phyloP scores from a whole-genome alignment of 2,888 invertebrate genomes.

The Lymantria monacha region DNA sequence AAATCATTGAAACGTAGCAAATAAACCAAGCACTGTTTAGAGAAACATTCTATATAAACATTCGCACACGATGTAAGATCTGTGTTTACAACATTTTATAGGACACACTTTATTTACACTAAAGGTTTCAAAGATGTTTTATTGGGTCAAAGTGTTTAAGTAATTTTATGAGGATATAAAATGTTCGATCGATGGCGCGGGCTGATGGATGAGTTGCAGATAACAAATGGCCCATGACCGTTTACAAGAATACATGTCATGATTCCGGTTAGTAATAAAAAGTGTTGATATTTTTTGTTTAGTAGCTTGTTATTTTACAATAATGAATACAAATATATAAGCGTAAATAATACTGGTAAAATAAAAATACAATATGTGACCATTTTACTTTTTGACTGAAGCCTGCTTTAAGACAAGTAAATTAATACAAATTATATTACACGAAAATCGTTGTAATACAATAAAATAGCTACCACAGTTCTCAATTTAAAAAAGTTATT shows the following conservation, averaged over 20 bases:
- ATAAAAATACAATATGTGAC: too few relatives aligned
- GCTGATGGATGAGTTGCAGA: constrained; percentile 19
- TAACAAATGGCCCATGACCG: constrained; percentile 23
- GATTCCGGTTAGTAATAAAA: constrained; percentile 11
- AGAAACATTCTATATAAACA: constrained; percentile 63
- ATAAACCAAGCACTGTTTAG: constrained; percentile 51
- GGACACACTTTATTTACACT: constrained; percentile 31
- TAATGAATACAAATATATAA: too few relatives aligned
- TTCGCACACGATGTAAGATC: constrained; percentile 54
- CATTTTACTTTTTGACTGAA: too few relatives aligned
- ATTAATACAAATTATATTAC: too few relatives aligned
- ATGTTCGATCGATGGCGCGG: constrained; percentile 15
- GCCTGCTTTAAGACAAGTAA: too few relatives aligned
- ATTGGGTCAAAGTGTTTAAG: constrained; percentile 28
- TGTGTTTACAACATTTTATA: constrained; percentile 32
- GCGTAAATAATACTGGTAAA: too few relatives aligned
- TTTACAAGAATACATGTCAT: constrained; percentile 13
- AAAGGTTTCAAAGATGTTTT: constrained; percentile 21
- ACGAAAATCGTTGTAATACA: too few relatives aligned
- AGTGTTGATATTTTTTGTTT: not conserved
- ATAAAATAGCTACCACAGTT: too few relatives aligned
- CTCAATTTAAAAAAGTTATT: too few relatives aligned
- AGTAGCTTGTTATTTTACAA: too few relatives aligned
- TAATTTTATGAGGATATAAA: constrained; percentile 21
- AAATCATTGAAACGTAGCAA: constrained; percentile 34